Percentiles rank a stretch among this genome's conserved stretches.
Evolutionary conservation across 2,797 vertebrate genomes (phyloP).

Genomic region (Acanthiza pusilla): DNA sequence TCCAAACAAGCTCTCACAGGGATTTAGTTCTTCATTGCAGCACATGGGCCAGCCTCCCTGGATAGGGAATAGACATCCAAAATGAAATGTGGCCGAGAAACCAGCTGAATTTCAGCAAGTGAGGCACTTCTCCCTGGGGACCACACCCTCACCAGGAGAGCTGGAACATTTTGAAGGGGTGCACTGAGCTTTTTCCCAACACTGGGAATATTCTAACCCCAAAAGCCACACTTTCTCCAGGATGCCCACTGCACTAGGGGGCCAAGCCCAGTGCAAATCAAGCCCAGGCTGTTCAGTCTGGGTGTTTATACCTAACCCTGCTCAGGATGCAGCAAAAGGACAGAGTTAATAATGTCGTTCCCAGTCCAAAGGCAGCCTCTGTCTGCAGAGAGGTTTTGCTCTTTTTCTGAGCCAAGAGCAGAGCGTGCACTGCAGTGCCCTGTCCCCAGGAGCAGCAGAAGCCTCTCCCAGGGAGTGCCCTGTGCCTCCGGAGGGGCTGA

Average conservation of each 20-base stretch:
- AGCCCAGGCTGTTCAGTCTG: background rate
- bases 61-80: background rate
- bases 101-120: background rate
- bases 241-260: background rate
- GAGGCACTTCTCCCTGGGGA: background rate
- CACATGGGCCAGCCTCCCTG: background rate
- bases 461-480: background rate
- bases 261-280: background rate
- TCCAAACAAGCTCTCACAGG: background rate
- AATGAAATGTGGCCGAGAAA: background rate
- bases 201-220: background rate
- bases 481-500: rapidly evolving
- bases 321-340: background rate
- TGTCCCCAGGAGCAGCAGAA: background rate
- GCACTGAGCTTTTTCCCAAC: background rate
- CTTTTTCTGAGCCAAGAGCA: background rate
- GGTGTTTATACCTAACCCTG: background rate
- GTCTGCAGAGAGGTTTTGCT: background rate
- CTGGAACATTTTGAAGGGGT: background rate
- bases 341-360: background rate
- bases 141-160: background rate
- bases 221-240: background rate
- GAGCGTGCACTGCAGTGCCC: background rate
- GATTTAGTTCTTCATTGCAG: background rate
- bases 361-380: background rate